phyloP scores from a whole-genome alignment of 2,113 vertebrate species.

The Anthoscopus minutus region DNA sequence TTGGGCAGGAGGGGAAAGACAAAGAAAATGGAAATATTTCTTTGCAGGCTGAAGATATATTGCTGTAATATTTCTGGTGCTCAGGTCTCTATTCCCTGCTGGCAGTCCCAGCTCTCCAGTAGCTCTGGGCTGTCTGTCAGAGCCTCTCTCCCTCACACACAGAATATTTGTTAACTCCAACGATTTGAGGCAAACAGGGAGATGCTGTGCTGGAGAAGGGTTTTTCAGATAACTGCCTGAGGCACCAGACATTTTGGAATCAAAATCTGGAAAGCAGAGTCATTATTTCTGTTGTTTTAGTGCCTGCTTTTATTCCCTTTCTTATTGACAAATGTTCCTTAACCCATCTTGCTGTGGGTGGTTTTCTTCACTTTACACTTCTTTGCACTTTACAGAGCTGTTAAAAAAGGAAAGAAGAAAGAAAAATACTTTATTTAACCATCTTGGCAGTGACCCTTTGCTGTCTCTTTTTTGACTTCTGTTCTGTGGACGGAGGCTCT shows the following conservation, averaged over 20 bases:
- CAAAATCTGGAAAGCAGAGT: slow-evolving; percentile 63
- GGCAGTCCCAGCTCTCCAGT: slow-evolving; percentile 10
- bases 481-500: background rate
- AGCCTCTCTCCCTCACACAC: background rate
- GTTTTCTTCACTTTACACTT: slow-evolving; percentile 40
- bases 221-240: slow-evolving; percentile 53
- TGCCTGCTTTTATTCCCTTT: slow-evolving; percentile 46
- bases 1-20: background rate
- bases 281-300: slow-evolving; percentile 63
- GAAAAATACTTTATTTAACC: background rate
- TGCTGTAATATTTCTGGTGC: background rate
- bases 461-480: background rate
- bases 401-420: slow-evolving; percentile 11
- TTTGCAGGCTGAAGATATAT: background rate
- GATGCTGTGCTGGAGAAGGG: slow-evolving; percentile 16
- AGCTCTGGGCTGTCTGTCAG: slow-evolving; percentile 42
- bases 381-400: background rate
- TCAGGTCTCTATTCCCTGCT: background rate
- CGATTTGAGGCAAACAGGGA: slow-evolving; percentile 26
- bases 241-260: slow-evolving; percentile 66
- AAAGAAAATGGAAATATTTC: background rate
- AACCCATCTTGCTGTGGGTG: slow-evolving; percentile 46
- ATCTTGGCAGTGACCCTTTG: background rate
- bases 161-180: slow-evolving; percentile 46
- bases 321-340: slow-evolving; percentile 40